Evolutionary conservation across 2,113 vertebrate species (phyloP), one percentile per base, ranked within the genome.

Genomic region (Chaenogobius annularis): DNA sequence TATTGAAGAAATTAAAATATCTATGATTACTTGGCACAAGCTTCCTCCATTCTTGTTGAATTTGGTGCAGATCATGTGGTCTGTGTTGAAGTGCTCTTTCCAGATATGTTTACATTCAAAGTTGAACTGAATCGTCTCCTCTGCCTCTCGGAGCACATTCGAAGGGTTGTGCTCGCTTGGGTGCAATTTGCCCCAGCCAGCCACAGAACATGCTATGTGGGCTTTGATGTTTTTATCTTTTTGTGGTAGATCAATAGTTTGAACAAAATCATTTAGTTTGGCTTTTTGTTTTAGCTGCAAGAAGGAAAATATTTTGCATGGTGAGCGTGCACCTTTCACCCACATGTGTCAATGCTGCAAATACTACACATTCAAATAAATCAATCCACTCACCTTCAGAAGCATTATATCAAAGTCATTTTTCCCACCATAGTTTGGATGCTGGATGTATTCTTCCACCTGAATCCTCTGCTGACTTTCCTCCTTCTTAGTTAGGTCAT

Each of bases 1-100:
- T 52, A 8, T n/a, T 56, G 20, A 23, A 56, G n/a, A 56, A 26
- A 59, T 69, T 2, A 65, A 62, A 58, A 40, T 35, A 4, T 15
- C 44, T 72, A 55, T 20, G 0, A 68, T 83, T 79, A 92, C 89
- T 88, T 83, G 70, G 48, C 89, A 92, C 73, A 92, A 5, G 0
- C 84, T 87, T 55, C 81, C 87, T 0, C 26, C 65, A 40, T 22
- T 66, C 13, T 23, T 66, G n/a, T 23, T 47, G 20, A 66, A 47
- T 23, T 23, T 47, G 43, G 64, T 66, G 20, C 64, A 66, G 6
- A 66, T 44, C 64, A 66, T 66, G 64, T 22, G 40, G 0, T 22
- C 11, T 66, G 40, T 0, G 13, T 26, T 47, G 43, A 47, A 66
- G 43, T 66, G 20, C 7, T 66, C n/a, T 44, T 26, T 23, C n/a